phyloP scores from a whole-genome alignment of 2,797 vertebrate genomes.

The Potorous gilbertii region DNA sequence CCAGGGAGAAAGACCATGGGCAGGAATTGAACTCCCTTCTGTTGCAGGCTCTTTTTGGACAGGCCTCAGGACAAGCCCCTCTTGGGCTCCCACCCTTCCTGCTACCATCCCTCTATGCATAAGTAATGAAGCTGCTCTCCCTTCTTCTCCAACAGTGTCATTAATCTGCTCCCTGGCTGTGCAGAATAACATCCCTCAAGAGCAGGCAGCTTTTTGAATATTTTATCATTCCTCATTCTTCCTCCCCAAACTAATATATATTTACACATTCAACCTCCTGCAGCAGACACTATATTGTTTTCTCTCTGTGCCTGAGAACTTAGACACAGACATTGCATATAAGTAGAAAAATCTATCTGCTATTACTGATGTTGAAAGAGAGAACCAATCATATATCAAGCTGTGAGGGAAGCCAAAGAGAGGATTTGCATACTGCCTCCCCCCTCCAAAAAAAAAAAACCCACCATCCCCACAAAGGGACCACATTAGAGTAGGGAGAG shows the following conservation, averaged over 20 bases:
- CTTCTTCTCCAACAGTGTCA: conserved; percentile 79
- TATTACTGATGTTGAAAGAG: conserved; percentile 80
- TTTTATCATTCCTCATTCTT: conserved; percentile 86
- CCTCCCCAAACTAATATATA: conserved; percentile 86
- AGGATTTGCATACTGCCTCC: conserved; percentile 78
- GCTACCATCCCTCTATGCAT: conserved; percentile 75
- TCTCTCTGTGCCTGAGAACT: conserved; percentile 77
- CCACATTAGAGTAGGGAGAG: conserved; percentile 8
- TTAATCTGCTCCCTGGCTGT: conserved; percentile 88
- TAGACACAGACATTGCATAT: conserved; percentile 71
- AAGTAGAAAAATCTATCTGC: conserved; percentile 81
- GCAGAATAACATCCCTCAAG: conserved; percentile 85
- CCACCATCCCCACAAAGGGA: conserved; percentile 43
- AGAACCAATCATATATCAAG: conserved; percentile 84
- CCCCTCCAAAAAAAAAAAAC: neutral
- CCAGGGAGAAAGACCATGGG: neutral
- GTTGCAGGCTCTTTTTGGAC: neutral
- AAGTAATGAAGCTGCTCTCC: conserved; percentile 82
- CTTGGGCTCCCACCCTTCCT: neutral
- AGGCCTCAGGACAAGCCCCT: neutral
- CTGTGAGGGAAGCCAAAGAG: conserved; percentile 75
- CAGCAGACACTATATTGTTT: conserved; percentile 84
- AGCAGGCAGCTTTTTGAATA: conserved; percentile 86
- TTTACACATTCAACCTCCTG: conserved; percentile 87
- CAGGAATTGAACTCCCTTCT: neutral